Conservation (phyloP, 1,140 invertebrate species). For the Hylaeus volcanicus region DNA sequence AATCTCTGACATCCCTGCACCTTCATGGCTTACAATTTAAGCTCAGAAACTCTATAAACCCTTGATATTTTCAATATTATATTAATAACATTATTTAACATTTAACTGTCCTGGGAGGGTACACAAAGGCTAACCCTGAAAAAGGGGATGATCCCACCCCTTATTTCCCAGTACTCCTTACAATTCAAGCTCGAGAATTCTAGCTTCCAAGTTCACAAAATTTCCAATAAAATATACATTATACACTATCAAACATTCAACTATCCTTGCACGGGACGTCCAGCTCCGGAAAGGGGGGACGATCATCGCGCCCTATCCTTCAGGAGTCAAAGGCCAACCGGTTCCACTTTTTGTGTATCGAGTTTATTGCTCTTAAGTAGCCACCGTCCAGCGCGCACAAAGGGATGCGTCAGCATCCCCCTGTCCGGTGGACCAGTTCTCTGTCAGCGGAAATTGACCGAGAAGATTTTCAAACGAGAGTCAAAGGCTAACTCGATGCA, state of each 20-base stretch:
- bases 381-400: slow-evolving; percentile 18
- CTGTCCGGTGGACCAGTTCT: slow-evolving; percentile 57
- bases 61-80: not conserved
- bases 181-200: no score
- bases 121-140: not conserved
- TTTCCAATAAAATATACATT: no score
- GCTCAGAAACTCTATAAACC: no score
- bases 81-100: not conserved
- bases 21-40: no score
- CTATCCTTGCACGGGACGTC: slow-evolving; percentile 20
- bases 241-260: not conserved
- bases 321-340: slow-evolving; percentile 59
- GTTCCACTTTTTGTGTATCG: slow-evolving; percentile 39
- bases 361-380: slow-evolving; percentile 50
- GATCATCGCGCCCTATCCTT: not conserved
- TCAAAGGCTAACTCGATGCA: slow-evolving; percentile 74
- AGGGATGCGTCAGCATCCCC: slow-evolving; percentile 61
- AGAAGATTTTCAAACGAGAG: slow-evolving; percentile 56
- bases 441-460: slow-evolving; percentile 48
- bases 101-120: not conserved
- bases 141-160: not conserved
- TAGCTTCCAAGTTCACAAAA: no score
- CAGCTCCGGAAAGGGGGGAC: not conserved
- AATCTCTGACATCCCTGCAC: no score
- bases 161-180: no score